Evolutionary conservation across 2,113 vertebrate genomes (phyloP), one percentile per base, ranked within the genome.

Genomic region (Hippocampus abdominalis): DNA sequence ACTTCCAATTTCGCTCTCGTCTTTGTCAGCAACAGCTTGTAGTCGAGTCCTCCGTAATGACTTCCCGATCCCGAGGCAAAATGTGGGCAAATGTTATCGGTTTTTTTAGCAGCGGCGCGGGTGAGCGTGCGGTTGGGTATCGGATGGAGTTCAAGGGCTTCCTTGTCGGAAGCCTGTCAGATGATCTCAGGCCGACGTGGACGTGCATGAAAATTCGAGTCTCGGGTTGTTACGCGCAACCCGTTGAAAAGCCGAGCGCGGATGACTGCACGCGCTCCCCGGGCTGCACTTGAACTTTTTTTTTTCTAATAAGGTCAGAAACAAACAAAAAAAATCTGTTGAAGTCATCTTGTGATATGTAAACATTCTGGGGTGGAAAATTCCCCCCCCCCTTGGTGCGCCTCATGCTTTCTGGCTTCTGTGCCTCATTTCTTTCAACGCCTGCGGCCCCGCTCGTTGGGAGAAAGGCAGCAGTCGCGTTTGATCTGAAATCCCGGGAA

Each of bases 251-350:
- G 21, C 12, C 53, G 23, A 77, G 20, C 66, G 42, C 1, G 32
- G 32, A 59, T 10, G 77, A 72, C 68, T 79, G 61, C 53, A 36
- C 42, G 79, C 75, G 72, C 69, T 82, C 62, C 64, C 59, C 71
- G 29, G 66, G 61, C 39, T 79, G 71, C 72, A 77, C 32, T 74
- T 53, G 40, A 85, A 89, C 62, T 81, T 85, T 85, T 87, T 90
- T 88, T 81, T 85, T 85, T 87, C 89, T 88, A 88, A 87, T 81
- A 86, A 90, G 79, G 70, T 66, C 44, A 64, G 71, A 82, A 86
- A 75, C 66, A 81, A 84, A 87, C n/a, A n/a, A n/a, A n/a, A 32
- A 32, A 32, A 84, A 87, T 86, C 76, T 75, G 69, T 78, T 36
- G 60, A 80, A 84, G 77, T 82, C 86, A 83, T 74, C 81, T 81